Conservation (phyloP, 2,797 vertebrate genomes). For the Eleutherodactylus coqui region DNA sequence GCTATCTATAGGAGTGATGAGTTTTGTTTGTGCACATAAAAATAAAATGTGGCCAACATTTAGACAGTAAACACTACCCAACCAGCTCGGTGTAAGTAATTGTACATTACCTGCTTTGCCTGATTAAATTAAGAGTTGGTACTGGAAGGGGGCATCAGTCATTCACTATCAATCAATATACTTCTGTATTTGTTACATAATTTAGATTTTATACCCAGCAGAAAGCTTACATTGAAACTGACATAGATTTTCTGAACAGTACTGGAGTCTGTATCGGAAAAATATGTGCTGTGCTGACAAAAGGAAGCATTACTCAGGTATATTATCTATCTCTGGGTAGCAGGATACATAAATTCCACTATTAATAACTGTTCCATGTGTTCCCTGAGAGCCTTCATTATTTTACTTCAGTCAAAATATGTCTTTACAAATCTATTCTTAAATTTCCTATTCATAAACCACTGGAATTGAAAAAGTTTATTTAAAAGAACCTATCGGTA, state of each 20-base stretch:
- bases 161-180: constrained; percentile 8
- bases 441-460: neutral
- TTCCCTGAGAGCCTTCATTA: constrained; percentile 7
- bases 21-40: constrained; percentile 16
- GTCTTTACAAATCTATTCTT: constrained; percentile 1
- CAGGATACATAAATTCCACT: neutral
- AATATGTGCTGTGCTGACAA: neutral
- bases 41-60: neutral
- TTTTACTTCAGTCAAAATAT: constrained; percentile 1
- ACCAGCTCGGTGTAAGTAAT: neutral
- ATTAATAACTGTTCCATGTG: neutral
- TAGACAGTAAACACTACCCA: neutral
- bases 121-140: neutral
- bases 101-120: neutral
- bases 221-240: neutral
- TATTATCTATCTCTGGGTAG: neutral
- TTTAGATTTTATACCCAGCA: constrained; percentile 19
- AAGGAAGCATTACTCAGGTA: constrained; percentile 18
- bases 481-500: neutral
- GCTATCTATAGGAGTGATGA: neutral
- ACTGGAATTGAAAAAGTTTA: neutral
- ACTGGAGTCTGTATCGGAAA: neutral
- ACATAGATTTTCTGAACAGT: constrained; percentile 6
- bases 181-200: neutral
- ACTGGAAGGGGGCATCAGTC: neutral